Base-by-base conservation (phyloP, 2,797 vertebrate species). In the Oreochromis mossambicus region DNA sequence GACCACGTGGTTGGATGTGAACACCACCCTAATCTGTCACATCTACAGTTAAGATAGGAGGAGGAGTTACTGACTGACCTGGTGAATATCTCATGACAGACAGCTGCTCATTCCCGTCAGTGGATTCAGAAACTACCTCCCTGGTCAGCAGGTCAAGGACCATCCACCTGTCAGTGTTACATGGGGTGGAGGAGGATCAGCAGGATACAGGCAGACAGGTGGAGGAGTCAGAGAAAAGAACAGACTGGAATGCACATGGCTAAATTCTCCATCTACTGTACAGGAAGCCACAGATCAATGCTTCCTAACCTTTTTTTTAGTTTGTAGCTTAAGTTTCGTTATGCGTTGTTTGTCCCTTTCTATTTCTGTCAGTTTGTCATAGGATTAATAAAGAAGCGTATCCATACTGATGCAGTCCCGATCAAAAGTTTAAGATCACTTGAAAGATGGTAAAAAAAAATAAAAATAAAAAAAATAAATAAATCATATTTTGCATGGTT, bases 11-110 rank as follows among this genome's bases (percentile, higher is more conserved):
- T 70, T 70, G 13, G 14, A 70, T 46, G 14, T 46, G 38, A 70
- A 1, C 68, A 73, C 43, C 26, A 43, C 43, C 15, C 36, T 15
- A 43, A 43, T 43, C 36, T 43, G 24, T n/a, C 14, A 56, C 41
- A 19, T 21, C 56, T 29, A 41, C 15, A 82, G 46, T 4, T 26
- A 55, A 14, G 19, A 80, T 3, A 66, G 3, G 9, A 21, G 12
- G 2, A 32, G 66, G 13, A 70, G 32, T 48, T 8, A 4, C 43
- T 12, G 24, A 83, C 95, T 95, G 92, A 98, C 98, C 97, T 94
- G 98, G 97, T 26, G 98, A 98, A 84, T 98, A 98, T 91, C 97
- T 96, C 90, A 98, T 97, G 86, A 98, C 97, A 0, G 98, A 98
- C 78, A 97, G 97, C 94, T 98, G 98, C 87, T 98, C 98, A 5